A percentile compares a stretch with the other conserved stretches of the same genome.
Conservation (phyloP, 2,797 vertebrate species). For the Pyrocephalus nanus region DNA sequence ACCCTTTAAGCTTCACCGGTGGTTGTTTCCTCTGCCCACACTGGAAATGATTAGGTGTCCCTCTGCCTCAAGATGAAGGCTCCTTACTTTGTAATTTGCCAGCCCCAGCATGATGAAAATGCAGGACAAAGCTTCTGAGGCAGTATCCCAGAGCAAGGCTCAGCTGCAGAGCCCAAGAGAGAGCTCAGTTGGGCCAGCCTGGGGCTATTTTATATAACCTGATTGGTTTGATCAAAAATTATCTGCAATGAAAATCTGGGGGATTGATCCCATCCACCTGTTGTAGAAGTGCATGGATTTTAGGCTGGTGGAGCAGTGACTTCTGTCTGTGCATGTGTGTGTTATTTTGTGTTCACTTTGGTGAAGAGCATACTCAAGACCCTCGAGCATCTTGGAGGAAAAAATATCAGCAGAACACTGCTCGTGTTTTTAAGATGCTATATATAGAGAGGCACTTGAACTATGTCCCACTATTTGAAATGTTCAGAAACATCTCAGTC, state of each 20-base stretch:
- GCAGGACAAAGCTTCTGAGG: not conserved
- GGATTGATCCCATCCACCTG: not conserved
- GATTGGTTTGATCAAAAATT: not conserved
- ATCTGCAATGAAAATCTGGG: not conserved
- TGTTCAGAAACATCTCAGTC: conserved; percentile 32
- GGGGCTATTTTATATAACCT: not conserved
- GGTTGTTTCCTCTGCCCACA: not conserved
- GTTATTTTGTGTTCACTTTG: not conserved
- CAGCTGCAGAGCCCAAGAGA: accelerated
- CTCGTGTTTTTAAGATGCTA: not conserved
- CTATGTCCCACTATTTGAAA: conserved; percentile 7
- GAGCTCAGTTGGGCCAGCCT: accelerated
- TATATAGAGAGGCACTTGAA: not conserved
- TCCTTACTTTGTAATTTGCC: not conserved
- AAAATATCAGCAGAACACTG: not conserved
- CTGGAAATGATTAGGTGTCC: not conserved
- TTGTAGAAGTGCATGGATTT: not conserved
- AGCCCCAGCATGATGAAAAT: not conserved
- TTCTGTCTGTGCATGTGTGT: not conserved
- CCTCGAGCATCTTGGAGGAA: not conserved
- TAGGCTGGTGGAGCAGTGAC: not conserved
- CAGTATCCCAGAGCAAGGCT: not conserved
- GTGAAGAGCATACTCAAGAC: not conserved
- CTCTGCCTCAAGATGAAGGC: not conserved
- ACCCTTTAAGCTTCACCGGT: not conserved